Evolutionary conservation across 2,888 invertebrate genomes (phyloP).

Genomic region (Anoplius nigerrimus): DNA sequence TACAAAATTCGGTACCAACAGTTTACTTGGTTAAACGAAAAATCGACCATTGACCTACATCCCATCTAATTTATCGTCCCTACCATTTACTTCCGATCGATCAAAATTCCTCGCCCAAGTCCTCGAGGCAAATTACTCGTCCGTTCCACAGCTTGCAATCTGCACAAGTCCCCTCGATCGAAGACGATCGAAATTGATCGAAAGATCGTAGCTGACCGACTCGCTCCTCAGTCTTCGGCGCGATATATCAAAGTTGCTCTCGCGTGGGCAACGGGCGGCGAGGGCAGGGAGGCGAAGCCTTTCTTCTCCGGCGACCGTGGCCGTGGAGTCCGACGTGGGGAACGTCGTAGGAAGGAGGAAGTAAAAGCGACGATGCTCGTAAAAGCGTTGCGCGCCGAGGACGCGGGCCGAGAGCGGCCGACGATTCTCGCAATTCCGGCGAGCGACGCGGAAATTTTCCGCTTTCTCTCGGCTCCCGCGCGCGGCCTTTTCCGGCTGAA

Average conservation of each 20-base stretch:
- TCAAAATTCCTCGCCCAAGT: too few relatives aligned
- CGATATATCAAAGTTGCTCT: neutral
- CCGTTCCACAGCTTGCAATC: too few relatives aligned
- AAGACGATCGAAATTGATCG: too few relatives aligned
- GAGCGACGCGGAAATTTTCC: constrained; percentile 50
- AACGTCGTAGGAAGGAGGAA: constrained; percentile 52
- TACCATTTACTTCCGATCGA: too few relatives aligned
- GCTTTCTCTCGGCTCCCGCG: constrained; percentile 61
- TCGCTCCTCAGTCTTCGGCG: too few relatives aligned
- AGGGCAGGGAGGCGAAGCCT: constrained; percentile 29
- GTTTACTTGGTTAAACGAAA: too few relatives aligned
- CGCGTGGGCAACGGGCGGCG: constrained; percentile 10
- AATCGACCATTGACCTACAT: too few relatives aligned
- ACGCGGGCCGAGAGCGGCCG: neutral
- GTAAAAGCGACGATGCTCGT: constrained; percentile 35
- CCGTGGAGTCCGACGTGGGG: constrained; percentile 30
- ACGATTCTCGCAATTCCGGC: constrained; percentile 4
- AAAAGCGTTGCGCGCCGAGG: constrained; percentile 23
- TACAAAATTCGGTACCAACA: too few relatives aligned
- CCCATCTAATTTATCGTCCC: too few relatives aligned
- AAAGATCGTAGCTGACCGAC: too few relatives aligned
- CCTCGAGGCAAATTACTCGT: too few relatives aligned
- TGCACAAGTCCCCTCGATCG: too few relatives aligned
- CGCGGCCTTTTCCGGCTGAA: constrained; percentile 56
- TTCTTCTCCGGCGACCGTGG: constrained; percentile 47